These are phyloP conservation scores for Ceramica pisi DNA, from an alignment of 2,888 invertebrate genomes.

Conservation along the genomic window DNA sequence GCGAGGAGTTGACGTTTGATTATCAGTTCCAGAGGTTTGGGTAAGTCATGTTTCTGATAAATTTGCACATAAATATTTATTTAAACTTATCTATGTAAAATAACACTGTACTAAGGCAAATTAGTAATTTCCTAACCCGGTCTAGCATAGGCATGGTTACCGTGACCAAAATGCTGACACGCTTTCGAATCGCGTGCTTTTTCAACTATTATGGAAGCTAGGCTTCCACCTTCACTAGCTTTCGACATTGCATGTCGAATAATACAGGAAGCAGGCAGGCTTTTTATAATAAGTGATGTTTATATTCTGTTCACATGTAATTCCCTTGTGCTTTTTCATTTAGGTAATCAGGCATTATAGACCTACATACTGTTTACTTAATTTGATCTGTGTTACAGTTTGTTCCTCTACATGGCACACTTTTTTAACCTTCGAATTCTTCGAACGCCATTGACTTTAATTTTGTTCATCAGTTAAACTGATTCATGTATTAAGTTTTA, in stretches of 20 bases:
- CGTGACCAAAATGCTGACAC: neutral
- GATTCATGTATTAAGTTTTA: conserved; percentile 7
- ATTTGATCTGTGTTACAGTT: conserved; percentile 8
- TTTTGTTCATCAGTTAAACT: conserved; percentile 9
- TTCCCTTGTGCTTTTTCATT: neutral
- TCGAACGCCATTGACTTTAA: conserved; percentile 11
- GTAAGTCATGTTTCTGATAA: conserved; percentile 86
- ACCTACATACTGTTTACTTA: too few species aligned
- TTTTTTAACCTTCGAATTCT: conserved; percentile 19
- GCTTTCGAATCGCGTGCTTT: neutral
- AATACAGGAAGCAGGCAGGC: too few species aligned
- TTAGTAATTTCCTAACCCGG: neutral
- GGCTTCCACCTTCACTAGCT: neutral
- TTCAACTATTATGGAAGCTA: neutral
- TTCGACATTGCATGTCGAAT: too few species aligned
- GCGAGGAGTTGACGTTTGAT: conserved; percentile 99
- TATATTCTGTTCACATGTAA: neutral
- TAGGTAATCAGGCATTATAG: neutral
- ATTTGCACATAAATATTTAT: neutral
- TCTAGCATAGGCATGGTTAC: neutral
- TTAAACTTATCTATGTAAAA: too few species aligned
- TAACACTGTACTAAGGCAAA: neutral
- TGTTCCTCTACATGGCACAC: neutral
- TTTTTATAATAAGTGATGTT: neutral
- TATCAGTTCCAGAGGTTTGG: conserved; percentile 99